Base-by-base conservation (phyloP, 2,888 invertebrate genomes). In the Lasioglossum pauxillum region DNA sequence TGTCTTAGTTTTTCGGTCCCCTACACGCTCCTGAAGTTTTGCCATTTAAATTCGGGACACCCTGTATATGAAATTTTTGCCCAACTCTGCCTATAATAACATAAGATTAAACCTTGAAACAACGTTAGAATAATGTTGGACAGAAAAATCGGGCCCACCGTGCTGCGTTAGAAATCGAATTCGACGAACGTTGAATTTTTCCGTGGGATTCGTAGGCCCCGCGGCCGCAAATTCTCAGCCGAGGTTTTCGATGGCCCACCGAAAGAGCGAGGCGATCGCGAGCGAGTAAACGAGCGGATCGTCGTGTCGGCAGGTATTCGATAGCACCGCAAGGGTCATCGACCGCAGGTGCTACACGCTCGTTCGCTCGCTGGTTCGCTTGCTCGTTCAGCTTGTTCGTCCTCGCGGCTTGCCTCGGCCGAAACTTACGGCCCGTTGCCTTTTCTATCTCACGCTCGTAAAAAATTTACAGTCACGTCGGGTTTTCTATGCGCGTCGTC, bases 281-380 rank as follows among this genome's bases (percentile, higher is more conserved):
- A 64, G 80, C 83, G 82, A 77, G 86, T 85, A 85, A 86, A 86
- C 85, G 90, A 88, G 82, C 87, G 85, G 85, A 88, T 91, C 88
- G 90, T 92, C 88, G 88, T 89, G 90, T 89, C 90, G 89, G 91
- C 91, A 93, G 92, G 93, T 93, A 94, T 94, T 94, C 93, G 94
- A 93, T 93, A 93, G 92, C 93, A 91, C 92, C 91, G 91, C 91
- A 90, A 93, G 92, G 94, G 94, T 95, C 95, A 91, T 94, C 93
- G 95, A 95, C 95, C 95, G 95, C 94, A 94, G 95, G 94, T 95
- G 94, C 93, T 93, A 93, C 92, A 88, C 92, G 91, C 88, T 89
- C 86, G 86, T 83, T 87, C 82, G 84, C 74, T 89, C 87, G 84
- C 76, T 82, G 71, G 78, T 82, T 85, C 82, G 80, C 76, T 77